phyloP scores from a whole-genome alignment of 2,888 invertebrate genomes.

The Caenorhabditis parvicauda region DNA sequence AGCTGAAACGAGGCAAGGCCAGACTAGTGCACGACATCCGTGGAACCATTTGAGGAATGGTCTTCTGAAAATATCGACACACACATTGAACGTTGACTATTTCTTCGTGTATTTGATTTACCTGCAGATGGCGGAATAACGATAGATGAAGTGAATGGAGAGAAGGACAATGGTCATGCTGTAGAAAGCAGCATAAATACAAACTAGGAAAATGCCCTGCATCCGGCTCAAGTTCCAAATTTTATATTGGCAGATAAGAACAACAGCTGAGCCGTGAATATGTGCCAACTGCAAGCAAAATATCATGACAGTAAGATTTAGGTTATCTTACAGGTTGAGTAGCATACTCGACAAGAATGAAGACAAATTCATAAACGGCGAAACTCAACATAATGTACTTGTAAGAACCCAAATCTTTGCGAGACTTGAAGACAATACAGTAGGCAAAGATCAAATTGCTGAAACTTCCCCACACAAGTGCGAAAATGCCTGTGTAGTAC shows the following conservation, averaged over 20 bases:
- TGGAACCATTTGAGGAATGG: too few relatives aligned
- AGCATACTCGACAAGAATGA: constrained; percentile 2
- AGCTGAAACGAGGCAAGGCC: constrained; percentile 8
- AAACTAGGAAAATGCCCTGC: not conserved
- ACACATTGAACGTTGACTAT: too few relatives aligned
- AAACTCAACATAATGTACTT: constrained; percentile 2
- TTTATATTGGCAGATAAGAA: constrained; percentile 4
- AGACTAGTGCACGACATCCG: too few relatives aligned
- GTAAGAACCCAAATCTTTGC: constrained; percentile 4
- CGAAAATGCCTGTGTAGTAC: too few relatives aligned
- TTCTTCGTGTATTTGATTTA: not conserved
- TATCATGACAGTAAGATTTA: too few relatives aligned
- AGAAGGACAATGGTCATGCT: constrained; percentile 14
- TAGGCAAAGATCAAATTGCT: too few relatives aligned
- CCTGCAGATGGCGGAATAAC: constrained; percentile 11
- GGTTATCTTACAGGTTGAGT: constrained; percentile 12
- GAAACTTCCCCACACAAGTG: too few relatives aligned
- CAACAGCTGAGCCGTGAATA: constrained; percentile 1
- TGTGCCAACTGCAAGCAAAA: too few relatives aligned
- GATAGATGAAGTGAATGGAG: constrained; percentile 18
- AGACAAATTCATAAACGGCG: not conserved
- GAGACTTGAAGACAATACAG: constrained; percentile 6
- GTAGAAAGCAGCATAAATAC: constrained; percentile 9
- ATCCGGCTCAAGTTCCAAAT: not conserved
- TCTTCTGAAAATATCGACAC: constrained; percentile 14